Percentiles rank a stretch among this genome's conserved stretches.
Conservation (phyloP, 2,797 vertebrate species). For the Etheostoma perlongum region DNA sequence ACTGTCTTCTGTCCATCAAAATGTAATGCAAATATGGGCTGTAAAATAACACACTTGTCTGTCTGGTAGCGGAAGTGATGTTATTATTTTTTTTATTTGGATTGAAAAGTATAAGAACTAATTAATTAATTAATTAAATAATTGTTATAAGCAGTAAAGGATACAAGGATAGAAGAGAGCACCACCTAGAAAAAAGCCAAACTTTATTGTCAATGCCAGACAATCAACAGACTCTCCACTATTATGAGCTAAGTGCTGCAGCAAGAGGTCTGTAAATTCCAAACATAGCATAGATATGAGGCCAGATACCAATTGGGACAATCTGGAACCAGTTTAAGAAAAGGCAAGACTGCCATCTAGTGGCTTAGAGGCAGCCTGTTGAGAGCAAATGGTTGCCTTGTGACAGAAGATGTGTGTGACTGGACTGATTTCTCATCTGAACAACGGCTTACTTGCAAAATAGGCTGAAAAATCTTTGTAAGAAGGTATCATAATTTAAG, state of each 20-base stretch:
- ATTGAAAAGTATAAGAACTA: too few species aligned
- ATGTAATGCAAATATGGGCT: conserved; percentile 41
- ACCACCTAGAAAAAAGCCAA: too few species aligned
- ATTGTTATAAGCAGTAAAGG: neutral
- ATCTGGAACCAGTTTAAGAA: neutral
- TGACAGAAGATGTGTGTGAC: too few species aligned
- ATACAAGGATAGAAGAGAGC: neutral
- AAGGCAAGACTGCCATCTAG: conserved; percentile 71
- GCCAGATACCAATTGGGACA: neutral
- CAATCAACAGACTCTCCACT: neutral
- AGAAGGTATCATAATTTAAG: too few species aligned
- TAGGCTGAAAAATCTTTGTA: too few species aligned
- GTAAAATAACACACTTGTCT: conserved; percentile 32
- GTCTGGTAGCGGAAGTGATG: neutral
- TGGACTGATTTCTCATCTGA: too few species aligned
- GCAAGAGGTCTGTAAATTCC: conserved; percentile 32
- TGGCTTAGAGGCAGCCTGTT: conserved; percentile 13
- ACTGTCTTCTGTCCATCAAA: conserved; percentile 52
- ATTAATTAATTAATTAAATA: too few species aligned
- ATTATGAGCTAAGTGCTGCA: conserved; percentile 46
- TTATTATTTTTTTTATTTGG: too few species aligned
- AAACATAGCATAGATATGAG: conserved; percentile 14
- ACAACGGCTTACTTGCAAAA: too few species aligned
- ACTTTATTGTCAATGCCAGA: too few species aligned
- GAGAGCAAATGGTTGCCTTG: too few species aligned